These are phyloP conservation scores for Lacanobia oleracea DNA, from an alignment of 2,888 invertebrate genomes.

Conservation along the genomic window DNA sequence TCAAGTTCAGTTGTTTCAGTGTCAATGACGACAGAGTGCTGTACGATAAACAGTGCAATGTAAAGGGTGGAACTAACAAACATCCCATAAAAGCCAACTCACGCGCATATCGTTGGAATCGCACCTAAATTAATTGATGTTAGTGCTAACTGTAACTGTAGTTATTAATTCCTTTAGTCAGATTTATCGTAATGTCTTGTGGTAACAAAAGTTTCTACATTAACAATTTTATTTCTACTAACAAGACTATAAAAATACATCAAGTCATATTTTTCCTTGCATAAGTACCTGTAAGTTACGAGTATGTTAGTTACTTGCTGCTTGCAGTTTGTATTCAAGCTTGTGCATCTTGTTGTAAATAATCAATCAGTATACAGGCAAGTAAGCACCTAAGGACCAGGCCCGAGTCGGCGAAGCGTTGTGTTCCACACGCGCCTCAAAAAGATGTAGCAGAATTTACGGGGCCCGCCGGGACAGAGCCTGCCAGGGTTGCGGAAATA, in stretches of 20 bases:
- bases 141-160: too few species aligned
- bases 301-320: too few species aligned
- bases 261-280: neutral
- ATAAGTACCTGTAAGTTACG: neutral
- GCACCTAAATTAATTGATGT: neutral
- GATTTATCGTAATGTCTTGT: too few species aligned
- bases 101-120: neutral
- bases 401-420: too few species aligned
- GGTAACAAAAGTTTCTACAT: too few species aligned
- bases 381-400: too few species aligned
- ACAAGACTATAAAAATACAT: neutral
- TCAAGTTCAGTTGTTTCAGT: slow-evolving; percentile 52
- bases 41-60: slow-evolving; percentile 41
- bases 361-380: neutral
- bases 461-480: too few species aligned
- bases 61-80: slow-evolving; percentile 15
- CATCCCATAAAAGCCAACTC: neutral
- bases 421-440: too few species aligned
- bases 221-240: neutral
- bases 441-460: too few species aligned
- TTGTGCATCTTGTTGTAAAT: neutral
- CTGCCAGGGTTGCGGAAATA: too few species aligned
- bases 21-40: slow-evolving; percentile 46
- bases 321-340: too few species aligned
- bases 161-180: too few species aligned